Conservation (phyloP, 2,888 invertebrate species). For the Folsomia manolachei region DNA sequence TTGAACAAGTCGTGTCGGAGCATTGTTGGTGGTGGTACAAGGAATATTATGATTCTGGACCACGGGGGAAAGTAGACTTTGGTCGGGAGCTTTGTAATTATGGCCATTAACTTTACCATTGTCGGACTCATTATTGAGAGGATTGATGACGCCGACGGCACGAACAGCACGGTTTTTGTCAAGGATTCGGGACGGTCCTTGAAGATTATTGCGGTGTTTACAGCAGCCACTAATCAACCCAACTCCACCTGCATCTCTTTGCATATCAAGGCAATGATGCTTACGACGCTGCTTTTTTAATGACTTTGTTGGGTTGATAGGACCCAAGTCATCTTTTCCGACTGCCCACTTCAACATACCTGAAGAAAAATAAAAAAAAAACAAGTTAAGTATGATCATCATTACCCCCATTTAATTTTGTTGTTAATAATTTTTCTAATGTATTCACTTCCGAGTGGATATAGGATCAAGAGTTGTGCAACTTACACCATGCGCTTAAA, state of each 20-base stretch:
- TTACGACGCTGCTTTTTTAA: slow-evolving; percentile 36
- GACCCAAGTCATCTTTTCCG: slow-evolving; percentile 49
- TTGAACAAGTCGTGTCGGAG: no score
- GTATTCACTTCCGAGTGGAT: neutral
- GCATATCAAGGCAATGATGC: slow-evolving; percentile 8
- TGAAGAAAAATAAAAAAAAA: slow-evolving; percentile 29
- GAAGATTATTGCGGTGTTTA: slow-evolving; percentile 15
- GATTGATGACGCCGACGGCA: slow-evolving; percentile 9
- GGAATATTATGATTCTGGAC: no score
- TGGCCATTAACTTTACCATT: slow-evolving; percentile 22
- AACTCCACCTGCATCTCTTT: slow-evolving; percentile 17
- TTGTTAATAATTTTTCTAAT: slow-evolving; percentile 20
- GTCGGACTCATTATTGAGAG: slow-evolving; percentile 19
- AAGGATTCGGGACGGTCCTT: slow-evolving; percentile 11
- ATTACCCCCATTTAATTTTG: slow-evolving; percentile 33
- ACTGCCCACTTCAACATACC: slow-evolving; percentile 50
- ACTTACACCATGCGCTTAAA: no score
- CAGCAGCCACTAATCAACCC: slow-evolving; percentile 25
- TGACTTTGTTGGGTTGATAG: slow-evolving; percentile 33
- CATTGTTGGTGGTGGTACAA: neutral
- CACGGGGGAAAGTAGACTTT: no score
- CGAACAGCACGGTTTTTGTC: slow-evolving; percentile 13
- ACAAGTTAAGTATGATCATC: slow-evolving; percentile 23
- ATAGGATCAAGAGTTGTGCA: no score
- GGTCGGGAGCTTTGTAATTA: neutral